phyloP scores from a whole-genome alignment of 2,113 vertebrate species.

The Tenrec ecaudatus region DNA sequence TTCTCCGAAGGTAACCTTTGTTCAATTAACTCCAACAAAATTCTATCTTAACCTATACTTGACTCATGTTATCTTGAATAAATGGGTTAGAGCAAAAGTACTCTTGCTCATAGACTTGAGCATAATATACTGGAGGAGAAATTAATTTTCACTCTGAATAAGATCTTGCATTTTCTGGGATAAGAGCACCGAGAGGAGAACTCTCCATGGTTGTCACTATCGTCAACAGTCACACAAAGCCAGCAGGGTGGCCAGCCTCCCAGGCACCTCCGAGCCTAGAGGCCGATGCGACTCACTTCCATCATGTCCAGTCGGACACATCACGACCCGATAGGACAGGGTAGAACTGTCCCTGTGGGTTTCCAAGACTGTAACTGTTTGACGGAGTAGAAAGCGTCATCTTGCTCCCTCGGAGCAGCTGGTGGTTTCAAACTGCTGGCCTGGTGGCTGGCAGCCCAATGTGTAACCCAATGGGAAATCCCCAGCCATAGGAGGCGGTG shows the following conservation, averaged over 20 bases:
- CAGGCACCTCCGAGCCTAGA: accelerated
- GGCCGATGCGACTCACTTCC: too few species aligned
- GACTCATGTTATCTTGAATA: not conserved
- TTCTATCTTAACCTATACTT: not conserved
- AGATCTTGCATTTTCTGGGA: not conserved
- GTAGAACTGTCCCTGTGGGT: too few species aligned
- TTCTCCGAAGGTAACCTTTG: not conserved
- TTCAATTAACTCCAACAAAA: slow-evolving; percentile 43
- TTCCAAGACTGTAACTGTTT: too few species aligned
- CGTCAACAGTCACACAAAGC: not conserved
- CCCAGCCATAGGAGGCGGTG: not conserved
- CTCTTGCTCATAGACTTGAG: not conserved
- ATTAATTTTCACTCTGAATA: not conserved
- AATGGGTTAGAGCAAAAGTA: not conserved
- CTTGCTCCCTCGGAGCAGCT: too few species aligned
- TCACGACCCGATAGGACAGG: too few species aligned
- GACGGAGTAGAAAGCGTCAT: too few species aligned
- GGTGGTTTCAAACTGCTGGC: too few species aligned
- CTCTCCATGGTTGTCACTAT: not conserved
- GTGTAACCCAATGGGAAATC: too few species aligned
- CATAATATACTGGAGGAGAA: not conserved
- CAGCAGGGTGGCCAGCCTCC: not conserved
- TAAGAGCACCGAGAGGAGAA: not conserved
- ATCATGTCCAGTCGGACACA: too few species aligned
- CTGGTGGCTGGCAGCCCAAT: too few species aligned